A percentile compares a stretch with the other conserved stretches of the same genome.
These are phyloP conservation scores for Trinectes maculatus DNA, from an alignment of 2,113 vertebrate species.

Conservation along the genomic window DNA sequence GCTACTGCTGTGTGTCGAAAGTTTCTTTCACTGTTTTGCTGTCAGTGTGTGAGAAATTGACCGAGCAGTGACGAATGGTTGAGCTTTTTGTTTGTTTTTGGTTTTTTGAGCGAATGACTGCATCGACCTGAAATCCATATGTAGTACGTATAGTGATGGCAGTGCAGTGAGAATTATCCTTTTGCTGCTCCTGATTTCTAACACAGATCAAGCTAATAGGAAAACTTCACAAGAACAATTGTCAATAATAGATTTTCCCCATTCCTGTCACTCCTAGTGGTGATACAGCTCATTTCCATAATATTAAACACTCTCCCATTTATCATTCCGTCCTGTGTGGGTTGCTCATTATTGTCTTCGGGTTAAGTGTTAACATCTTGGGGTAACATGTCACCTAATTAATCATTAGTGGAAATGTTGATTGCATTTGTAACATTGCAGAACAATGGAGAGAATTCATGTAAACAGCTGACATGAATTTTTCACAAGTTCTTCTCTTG, in stretches of 20 bases:
- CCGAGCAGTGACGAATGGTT: background rate
- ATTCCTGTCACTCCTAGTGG: background rate
- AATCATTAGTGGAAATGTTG: constrained; percentile 36
- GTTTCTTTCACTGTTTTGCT: background rate
- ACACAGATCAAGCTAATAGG: background rate
- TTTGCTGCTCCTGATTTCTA: background rate
- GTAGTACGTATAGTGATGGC: background rate
- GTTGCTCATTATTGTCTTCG: constrained; percentile 29
- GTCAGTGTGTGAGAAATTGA: constrained; percentile 5
- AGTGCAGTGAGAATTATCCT: background rate
- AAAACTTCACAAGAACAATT: background rate
- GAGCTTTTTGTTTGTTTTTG: background rate
- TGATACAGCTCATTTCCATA: constrained; percentile 22
- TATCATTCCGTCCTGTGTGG: constrained; percentile 27
- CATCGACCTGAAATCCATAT: background rate
- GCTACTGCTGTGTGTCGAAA: background rate
- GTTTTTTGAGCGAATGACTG: background rate
- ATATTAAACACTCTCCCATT: constrained; percentile 8
- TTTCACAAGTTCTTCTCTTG: constrained; percentile 46
- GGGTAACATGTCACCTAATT: constrained; percentile 50
- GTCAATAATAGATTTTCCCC: background rate
- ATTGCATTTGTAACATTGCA: constrained; percentile 35
- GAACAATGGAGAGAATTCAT: constrained; percentile 16
- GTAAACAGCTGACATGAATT: constrained; percentile 59
- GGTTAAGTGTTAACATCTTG: constrained; percentile 42